These are phyloP conservation scores for Eriocheir sinensis DNA, from an alignment of 1,140 invertebrate species.

Conservation along the genomic window DNA sequence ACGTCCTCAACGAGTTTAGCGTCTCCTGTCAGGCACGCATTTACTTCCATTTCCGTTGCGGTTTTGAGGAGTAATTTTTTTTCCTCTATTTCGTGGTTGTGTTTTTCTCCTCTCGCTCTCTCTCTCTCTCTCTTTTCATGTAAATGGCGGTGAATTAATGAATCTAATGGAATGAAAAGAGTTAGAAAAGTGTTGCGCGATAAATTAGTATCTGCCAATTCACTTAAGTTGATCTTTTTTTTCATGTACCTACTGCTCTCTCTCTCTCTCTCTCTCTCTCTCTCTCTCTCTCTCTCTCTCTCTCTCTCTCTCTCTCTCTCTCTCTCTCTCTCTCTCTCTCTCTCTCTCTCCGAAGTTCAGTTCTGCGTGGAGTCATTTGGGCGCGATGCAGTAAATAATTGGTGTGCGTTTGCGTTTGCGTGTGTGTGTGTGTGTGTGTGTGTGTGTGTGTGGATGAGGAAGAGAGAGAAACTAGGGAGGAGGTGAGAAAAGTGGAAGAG, in stretches of 20 bases:
- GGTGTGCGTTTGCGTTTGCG: not conserved
- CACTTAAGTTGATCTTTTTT: no score
- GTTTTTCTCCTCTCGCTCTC: not conserved
- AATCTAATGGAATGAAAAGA: not conserved
- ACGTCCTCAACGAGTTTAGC: not conserved
- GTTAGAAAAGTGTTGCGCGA: not conserved
- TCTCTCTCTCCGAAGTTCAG: not conserved
- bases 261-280: not conserved
- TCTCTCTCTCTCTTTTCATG: not conserved
- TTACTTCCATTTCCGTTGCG: no score
- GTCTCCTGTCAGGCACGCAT: not conserved
- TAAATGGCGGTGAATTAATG: not conserved
- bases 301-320: not conserved
- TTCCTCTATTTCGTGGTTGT: not conserved
- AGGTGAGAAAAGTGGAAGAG: no score
- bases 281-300: not conserved
- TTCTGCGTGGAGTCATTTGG: not conserved
- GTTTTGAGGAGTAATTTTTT: not conserved
- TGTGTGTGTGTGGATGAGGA: not conserved
- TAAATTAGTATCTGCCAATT: not conserved
- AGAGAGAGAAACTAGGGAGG: not conserved
- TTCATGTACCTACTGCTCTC: not conserved
- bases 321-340: not conserved
- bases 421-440: slow-evolving; percentile 32
- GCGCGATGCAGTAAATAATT: no score